phyloP scores from a whole-genome alignment of 2,113 vertebrate genomes.

The Ictalurus furcatus region DNA sequence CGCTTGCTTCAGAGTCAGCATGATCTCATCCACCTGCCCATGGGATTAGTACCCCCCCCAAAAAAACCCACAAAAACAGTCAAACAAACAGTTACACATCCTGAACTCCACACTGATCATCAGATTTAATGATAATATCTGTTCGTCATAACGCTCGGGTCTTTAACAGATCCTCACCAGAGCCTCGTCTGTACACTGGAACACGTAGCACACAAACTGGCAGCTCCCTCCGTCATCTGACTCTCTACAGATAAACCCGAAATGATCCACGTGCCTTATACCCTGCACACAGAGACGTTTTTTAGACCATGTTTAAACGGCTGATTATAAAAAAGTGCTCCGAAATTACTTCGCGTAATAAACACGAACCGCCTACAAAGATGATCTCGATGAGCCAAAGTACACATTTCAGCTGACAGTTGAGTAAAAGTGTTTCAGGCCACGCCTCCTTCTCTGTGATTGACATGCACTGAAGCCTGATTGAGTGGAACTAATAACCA shows the following conservation, averaged over 20 bases:
- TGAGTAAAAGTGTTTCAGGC: background rate
- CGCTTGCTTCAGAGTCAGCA: slow-evolving; percentile 97
- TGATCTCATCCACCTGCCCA: slow-evolving; percentile 93
- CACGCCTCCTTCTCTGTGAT: background rate
- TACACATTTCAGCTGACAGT: background rate
- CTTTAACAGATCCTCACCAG: slow-evolving; percentile 78
- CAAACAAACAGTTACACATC: background rate
- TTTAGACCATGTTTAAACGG: background rate
- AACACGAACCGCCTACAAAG: background rate
- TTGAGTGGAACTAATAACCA: background rate
- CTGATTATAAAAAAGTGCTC: background rate
- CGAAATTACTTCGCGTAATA: background rate
- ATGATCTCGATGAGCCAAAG: background rate
- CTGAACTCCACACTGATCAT: background rate
- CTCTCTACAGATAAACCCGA: slow-evolving; percentile 98
- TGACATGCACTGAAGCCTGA: background rate
- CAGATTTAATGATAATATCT: background rate
- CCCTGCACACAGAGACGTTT: slow-evolving; percentile 72
- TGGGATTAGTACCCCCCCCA: background rate
- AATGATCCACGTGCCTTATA: slow-evolving; percentile 95
- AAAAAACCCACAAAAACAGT: background rate
- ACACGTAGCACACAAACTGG: slow-evolving; percentile 94
- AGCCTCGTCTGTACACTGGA: slow-evolving; percentile 92
- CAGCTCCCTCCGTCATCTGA: slow-evolving; percentile 83
- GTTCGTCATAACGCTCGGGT: background rate